Base-by-base conservation (phyloP, 2,113 vertebrate genomes). In the Reinhardtius hippoglossoides region DNA sequence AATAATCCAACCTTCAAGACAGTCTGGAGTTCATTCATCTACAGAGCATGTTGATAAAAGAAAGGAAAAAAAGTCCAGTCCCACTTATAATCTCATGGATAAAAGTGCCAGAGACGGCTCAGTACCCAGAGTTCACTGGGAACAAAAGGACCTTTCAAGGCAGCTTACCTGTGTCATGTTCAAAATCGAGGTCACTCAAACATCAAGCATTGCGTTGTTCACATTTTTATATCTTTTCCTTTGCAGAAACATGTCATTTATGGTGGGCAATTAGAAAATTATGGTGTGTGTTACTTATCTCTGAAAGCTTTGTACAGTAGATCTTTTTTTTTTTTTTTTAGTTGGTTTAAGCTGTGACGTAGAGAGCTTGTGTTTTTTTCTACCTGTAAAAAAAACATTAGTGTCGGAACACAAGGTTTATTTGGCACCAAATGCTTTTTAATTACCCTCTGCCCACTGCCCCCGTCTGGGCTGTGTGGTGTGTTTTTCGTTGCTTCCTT, bases 101-200 rank as follows among this genome's bases (percentile, higher is more conserved):
- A 6, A 31, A 23, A 31, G 31, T 31, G 31, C 31, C 31, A 31
- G 31, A 55, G 18, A 59, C 35, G 35, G 59, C 69, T 87, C 50
- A 69, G 42, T 65, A 35, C 50, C 26, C 54, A 46, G 55, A 82
- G 54, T 67, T 74, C 24, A 63, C 7, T 21, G 48, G 31, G 75
- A 90, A 92, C 88, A 93, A 89, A 86, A 78, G 57, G 20, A 68
- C 77, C 86, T 87, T 93, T 93, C 83, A 92, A 46, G 46, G 67
- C 62, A 77, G 78, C 74, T 88, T 88, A 81, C 76, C 67, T 81
- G 72, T 54, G 64, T 63, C 62, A 65, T 72, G 80, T 79, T 74
- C 61, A 86, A 73, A 75, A 82, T 35, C 18, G 23, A n/a, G 55
- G 76, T 68, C 20, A 40, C 56, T 59, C 16, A 81, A 60, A 76